Conservation (phyloP, 1,140 invertebrate genomes). For the Drosophila teissieri region DNA sequence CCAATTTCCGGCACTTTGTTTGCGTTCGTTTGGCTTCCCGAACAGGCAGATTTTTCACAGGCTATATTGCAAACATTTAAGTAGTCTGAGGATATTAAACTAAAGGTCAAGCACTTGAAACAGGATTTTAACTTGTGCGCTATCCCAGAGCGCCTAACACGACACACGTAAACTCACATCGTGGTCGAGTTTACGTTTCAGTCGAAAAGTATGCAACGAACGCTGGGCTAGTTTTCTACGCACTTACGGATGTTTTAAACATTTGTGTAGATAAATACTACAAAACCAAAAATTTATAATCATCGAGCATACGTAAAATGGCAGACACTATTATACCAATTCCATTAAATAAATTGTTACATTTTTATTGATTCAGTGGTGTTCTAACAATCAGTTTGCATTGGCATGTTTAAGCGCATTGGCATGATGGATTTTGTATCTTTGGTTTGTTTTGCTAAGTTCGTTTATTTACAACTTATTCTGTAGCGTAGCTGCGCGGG, state of each 20-base stretch:
- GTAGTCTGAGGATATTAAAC: neutral
- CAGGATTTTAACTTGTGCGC: no score
- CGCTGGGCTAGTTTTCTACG: neutral
- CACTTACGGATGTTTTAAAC: no score
- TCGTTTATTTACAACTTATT: neutral
- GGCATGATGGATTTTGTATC: conserved; percentile 10
- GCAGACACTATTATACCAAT: conserved; percentile 27
- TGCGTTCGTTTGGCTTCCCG: conserved; percentile 1
- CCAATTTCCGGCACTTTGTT: conserved; percentile 74
- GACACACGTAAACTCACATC: no score
- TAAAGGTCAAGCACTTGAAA: neutral
- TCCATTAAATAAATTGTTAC: conserved; percentile 22
- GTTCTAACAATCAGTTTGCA: conserved; percentile 37
- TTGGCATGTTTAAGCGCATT: conserved; percentile 63
- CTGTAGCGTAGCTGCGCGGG: conserved; percentile 9
- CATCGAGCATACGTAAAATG: no score
- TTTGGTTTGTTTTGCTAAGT: neutral
- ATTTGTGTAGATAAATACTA: no score
- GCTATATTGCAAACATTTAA: neutral
- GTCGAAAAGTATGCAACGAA: conserved; percentile 15
- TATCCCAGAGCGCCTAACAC: no score
- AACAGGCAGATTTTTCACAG: neutral
- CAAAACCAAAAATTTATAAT: no score
- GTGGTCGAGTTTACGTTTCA: neutral
- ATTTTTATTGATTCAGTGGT: conserved; percentile 40